Percentiles rank a stretch among this genome's conserved stretches.
phyloP scores from a whole-genome alignment of 2,888 invertebrate genomes.

The Trichopria drosophilae region DNA sequence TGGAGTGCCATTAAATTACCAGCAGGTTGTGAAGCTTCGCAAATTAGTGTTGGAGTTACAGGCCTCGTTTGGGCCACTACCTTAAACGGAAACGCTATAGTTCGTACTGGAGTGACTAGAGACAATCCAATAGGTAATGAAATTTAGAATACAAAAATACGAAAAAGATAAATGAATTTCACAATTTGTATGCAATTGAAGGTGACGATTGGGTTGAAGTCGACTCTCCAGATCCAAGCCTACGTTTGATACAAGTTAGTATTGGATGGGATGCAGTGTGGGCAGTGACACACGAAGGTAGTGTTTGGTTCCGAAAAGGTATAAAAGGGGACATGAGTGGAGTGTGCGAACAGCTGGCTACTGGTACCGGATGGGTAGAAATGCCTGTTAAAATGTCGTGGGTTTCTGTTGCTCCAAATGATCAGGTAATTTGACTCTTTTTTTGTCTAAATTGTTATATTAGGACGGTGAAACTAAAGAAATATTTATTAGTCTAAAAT shows the following conservation, averaged over 20 bases:
- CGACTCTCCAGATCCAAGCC: conserved; percentile 71
- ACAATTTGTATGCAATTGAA: conserved; percentile 36
- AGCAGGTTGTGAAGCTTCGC: conserved; percentile 78
- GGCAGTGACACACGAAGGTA: conserved; percentile 80
- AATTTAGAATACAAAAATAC: conserved; percentile 32
- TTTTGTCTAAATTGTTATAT: neutral
- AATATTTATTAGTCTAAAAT: conserved; percentile 7
- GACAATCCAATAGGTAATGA: conserved; percentile 68
- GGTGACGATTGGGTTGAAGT: conserved; percentile 82
- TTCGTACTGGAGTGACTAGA: conserved; percentile 81
- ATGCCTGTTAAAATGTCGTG: conserved; percentile 84
- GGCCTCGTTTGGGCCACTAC: conserved; percentile 87
- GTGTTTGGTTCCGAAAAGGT: conserved; percentile 86
- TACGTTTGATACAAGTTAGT: conserved; percentile 75
- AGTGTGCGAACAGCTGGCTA: conserved; percentile 74
- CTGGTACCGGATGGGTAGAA: conserved; percentile 85
- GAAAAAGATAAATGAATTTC: neutral
- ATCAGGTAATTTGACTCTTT: conserved; percentile 65
- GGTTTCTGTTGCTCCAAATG: conserved; percentile 83
- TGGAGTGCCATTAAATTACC: conserved; percentile 82
- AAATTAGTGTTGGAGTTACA: conserved; percentile 82
- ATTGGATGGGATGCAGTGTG: conserved; percentile 78
- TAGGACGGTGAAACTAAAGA: too few species aligned
- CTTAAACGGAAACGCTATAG: conserved; percentile 80
- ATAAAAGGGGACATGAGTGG: conserved; percentile 73